Conservation (phyloP, 2,797 vertebrate genomes). For the Gastrophryne carolinensis region DNA sequence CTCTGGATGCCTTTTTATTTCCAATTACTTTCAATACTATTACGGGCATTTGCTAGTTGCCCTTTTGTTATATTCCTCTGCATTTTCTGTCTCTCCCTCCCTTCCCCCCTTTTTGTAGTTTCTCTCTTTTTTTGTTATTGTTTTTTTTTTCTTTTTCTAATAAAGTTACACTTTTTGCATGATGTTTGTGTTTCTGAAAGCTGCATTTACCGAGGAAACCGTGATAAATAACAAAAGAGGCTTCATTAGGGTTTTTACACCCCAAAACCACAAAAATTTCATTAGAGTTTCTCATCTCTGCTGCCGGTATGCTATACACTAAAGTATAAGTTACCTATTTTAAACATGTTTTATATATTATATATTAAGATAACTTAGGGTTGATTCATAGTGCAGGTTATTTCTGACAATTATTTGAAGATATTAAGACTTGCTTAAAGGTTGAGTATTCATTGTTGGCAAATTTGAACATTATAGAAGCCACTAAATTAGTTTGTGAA, state of each 20-base stretch:
- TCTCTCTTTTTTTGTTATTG: not conserved
- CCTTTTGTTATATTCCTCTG: constrained; percentile 85
- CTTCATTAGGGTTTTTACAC: constrained; percentile 99
- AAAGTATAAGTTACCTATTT: not conserved
- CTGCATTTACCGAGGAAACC: constrained; percentile 99
- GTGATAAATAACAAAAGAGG: constrained; percentile 98
- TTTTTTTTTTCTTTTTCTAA: constrained; percentile 67
- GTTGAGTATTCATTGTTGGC: not conserved
- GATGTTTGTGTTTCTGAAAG: constrained; percentile 99
- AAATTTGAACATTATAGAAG: not conserved
- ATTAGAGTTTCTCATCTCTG: constrained; percentile 99
- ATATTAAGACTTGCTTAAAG: not conserved
- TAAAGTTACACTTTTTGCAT: constrained; percentile 85
- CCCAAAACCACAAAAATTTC: constrained; percentile 99
- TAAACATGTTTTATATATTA: not conserved
- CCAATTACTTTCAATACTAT: constrained; percentile 79
- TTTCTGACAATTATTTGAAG: not conserved
- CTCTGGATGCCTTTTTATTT: constrained; percentile 71
- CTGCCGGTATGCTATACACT: constrained; percentile 35
- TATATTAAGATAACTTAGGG: not conserved
- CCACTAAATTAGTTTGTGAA: not conserved
- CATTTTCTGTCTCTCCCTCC: constrained; percentile 65
- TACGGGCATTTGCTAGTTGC: constrained; percentile 84
- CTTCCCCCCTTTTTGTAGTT: not conserved
- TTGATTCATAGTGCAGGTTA: not conserved